phyloP scores from a whole-genome alignment of 2,113 vertebrate species.

The Seriola dumerili region DNA sequence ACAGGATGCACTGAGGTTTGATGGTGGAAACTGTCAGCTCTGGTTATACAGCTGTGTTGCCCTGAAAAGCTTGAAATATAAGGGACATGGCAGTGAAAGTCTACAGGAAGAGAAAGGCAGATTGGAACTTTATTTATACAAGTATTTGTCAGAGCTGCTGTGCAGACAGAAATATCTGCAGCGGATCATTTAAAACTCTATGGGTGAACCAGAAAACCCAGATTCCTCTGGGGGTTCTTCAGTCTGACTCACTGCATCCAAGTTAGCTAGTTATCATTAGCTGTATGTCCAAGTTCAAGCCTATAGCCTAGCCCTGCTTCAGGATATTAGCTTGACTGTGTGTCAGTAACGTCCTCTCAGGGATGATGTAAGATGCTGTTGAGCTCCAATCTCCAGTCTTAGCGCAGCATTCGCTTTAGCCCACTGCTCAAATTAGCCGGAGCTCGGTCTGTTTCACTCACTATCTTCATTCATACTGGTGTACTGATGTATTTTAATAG shows the following conservation, averaged over 20 bases:
- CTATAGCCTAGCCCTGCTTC: not conserved
- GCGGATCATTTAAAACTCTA: not conserved
- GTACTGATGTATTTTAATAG: not conserved
- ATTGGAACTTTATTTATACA: constrained; percentile 15
- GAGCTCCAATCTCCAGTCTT: not conserved
- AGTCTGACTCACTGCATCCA: not conserved
- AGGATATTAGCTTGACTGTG: not conserved
- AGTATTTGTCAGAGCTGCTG: constrained; percentile 19
- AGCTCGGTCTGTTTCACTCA: not conserved
- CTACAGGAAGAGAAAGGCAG: not conserved
- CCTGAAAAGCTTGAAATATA: constrained; percentile 8
- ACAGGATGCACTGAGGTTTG: constrained; percentile 10
- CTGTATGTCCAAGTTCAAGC: not conserved
- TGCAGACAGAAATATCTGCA: not conserved
- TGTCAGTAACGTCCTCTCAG: not conserved
- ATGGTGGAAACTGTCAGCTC: constrained; percentile 19
- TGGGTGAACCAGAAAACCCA: not conserved
- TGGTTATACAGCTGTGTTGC: constrained; percentile 3
- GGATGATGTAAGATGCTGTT: not conserved
- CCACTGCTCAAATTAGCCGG: not conserved
- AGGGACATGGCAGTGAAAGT: not conserved
- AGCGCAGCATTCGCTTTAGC: not conserved
- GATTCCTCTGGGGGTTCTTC: not conserved
- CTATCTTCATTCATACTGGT: not conserved
- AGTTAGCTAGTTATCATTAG: not conserved